These are phyloP conservation scores for Chorisops tibialis DNA, from an alignment of 2,888 invertebrate species.

Conservation along the genomic window DNA sequence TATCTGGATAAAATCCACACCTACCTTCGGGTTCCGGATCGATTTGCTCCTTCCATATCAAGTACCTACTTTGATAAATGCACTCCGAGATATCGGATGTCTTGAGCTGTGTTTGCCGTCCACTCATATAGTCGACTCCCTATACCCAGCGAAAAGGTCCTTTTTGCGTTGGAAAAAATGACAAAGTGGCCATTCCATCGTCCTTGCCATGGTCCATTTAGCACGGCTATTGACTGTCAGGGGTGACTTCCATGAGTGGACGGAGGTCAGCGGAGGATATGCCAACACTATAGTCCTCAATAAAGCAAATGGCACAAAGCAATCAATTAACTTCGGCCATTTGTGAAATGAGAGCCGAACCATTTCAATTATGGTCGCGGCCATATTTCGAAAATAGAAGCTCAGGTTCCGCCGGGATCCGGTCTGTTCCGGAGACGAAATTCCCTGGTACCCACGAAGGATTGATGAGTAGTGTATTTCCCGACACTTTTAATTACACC, in stretches of 20 bases:
- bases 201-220: neutral
- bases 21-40: neutral
- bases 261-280: neutral
- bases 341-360: slow-evolving; percentile 31
- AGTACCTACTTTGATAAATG: slow-evolving; percentile 21
- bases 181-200: slow-evolving; percentile 7
- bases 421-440: too few relatives aligned
- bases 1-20: slow-evolving; percentile 6
- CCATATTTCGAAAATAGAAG: slow-evolving; percentile 20
- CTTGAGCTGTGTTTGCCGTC: neutral
- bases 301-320: slow-evolving; percentile 30
- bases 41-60: neutral
- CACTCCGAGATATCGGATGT: slow-evolving; percentile 18
- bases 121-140: slow-evolving; percentile 3
- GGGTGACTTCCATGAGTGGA: neutral
- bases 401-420: too few relatives aligned
- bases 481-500: too few relatives aligned
- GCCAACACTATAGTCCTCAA: neutral
- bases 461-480: too few relatives aligned
- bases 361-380: slow-evolving; percentile 30
- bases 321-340: slow-evolving; percentile 34
- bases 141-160: too few relatives aligned
- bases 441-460: too few relatives aligned
- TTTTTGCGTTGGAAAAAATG: slow-evolving; percentile 8
- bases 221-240: neutral